Conservation (phyloP, 2,113 vertebrate species). For the Podarcis muralis region DNA sequence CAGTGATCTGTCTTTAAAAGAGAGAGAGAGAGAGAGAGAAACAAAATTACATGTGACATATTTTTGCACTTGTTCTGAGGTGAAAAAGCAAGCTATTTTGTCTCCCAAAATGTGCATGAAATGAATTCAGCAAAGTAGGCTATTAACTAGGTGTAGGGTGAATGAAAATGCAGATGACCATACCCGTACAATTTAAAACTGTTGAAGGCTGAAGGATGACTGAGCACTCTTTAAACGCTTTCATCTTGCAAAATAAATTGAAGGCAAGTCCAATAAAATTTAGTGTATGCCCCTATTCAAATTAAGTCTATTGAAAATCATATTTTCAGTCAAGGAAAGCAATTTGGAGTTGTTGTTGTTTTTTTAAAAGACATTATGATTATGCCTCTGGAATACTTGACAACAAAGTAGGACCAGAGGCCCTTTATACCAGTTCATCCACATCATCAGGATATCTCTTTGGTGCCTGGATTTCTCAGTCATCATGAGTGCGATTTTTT, state of each 20-base stretch:
- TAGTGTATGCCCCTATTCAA: slow-evolving; percentile 17
- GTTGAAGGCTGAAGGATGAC: background rate
- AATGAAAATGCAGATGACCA: background rate
- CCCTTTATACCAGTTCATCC: background rate
- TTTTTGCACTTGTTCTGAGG: slow-evolving; percentile 6
- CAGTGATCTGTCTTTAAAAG: background rate
- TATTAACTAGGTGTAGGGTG: background rate
- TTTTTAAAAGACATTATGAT: background rate
- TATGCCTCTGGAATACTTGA: background rate
- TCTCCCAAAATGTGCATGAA: slow-evolving; percentile 12
- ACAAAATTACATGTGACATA: background rate
- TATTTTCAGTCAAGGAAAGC: background rate
- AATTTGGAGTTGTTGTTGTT: background rate
- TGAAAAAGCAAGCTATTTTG: background rate
- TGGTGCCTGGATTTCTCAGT: background rate
- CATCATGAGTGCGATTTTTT: background rate
- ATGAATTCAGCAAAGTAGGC: slow-evolving; percentile 21
- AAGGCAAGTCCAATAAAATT: background rate
- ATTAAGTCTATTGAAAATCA: background rate
- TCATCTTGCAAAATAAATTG: slow-evolving; percentile 20
- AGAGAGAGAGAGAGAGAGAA: background rate
- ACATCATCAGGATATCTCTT: background rate
- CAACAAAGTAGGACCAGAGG: background rate
- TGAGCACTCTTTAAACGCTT: slow-evolving; percentile 19
- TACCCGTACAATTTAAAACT: background rate